Evolutionary conservation across 2,797 vertebrate species (phyloP).

Genomic region (Channallabes apus): DNA sequence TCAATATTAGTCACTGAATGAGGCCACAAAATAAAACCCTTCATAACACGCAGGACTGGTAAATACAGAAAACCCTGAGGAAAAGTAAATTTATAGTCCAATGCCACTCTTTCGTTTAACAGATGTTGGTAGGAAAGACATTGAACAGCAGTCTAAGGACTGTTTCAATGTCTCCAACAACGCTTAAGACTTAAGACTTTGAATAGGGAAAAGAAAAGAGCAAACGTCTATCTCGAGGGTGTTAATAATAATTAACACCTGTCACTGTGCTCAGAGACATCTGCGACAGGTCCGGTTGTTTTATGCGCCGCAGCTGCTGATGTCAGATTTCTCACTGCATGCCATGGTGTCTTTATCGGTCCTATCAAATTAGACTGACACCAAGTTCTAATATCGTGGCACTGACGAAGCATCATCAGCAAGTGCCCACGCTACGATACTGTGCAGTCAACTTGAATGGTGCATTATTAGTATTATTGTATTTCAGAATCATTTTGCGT

Average conservation of each 20-base stretch:
- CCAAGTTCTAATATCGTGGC: neutral
- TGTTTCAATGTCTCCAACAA: neutral
- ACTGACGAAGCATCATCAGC: neutral
- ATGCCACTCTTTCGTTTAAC: neutral
- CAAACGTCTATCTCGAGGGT: neutral
- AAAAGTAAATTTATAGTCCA: conserved; percentile 4
- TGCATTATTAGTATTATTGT: neutral
- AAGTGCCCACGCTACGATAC: conserved; percentile 1
- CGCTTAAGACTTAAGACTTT: neutral
- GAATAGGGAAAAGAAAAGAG: neutral
- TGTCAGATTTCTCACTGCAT: conserved; percentile 56
- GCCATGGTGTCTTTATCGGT: conserved; percentile 3
- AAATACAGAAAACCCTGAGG: conserved; percentile 15
- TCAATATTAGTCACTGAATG: neutral
- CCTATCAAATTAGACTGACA: conserved; percentile 16
- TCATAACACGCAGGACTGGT: conserved; percentile 5
- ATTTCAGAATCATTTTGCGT: neutral
- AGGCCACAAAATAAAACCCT: neutral
- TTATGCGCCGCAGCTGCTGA: conserved; percentile 67
- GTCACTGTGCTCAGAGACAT: conserved; percentile 26
- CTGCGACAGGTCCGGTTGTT: conserved; percentile 62
- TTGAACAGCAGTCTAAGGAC: neutral
- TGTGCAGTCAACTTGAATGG: neutral
- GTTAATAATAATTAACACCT: conserved; percentile 24
- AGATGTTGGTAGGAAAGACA: neutral